phyloP scores from a whole-genome alignment of 2,113 vertebrate genomes.

The Hypocryptadius cinnamomeus region DNA sequence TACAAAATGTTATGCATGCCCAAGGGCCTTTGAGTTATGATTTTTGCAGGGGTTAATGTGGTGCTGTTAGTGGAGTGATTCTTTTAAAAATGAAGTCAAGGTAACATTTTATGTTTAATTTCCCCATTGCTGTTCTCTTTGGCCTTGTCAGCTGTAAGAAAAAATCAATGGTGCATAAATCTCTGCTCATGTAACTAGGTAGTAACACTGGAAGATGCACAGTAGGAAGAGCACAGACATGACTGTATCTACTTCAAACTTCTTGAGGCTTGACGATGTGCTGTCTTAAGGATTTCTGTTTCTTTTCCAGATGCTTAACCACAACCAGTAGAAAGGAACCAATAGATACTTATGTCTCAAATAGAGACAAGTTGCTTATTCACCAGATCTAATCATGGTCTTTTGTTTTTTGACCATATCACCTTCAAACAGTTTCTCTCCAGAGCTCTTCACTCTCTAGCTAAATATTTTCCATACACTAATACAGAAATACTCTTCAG shows the following conservation, averaged over 20 bases:
- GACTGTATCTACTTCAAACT: background rate
- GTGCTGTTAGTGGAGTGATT: background rate
- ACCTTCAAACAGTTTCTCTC: background rate
- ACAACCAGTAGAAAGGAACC: background rate
- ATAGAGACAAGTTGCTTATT: background rate
- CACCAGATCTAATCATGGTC: rapidly evolving
- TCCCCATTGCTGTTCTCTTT: background rate
- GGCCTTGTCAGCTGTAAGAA: conserved; percentile 3
- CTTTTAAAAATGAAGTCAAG: conserved; percentile 4
- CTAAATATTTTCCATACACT: background rate
- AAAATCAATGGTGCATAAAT: conserved; percentile 20
- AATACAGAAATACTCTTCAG: background rate
- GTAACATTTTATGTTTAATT: conserved; percentile 34
- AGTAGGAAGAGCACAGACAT: background rate
- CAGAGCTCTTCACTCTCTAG: background rate
- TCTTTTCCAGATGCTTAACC: background rate
- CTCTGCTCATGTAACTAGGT: background rate
- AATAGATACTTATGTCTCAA: background rate
- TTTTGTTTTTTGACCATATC: background rate
- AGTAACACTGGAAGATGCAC: background rate
- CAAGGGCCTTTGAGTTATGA: background rate
- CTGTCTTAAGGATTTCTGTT: background rate
- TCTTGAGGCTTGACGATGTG: background rate
- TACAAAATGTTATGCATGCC: background rate
- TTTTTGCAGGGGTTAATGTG: conserved; percentile 28